phyloP scores from a whole-genome alignment of 1,140 invertebrate species.

The Pogonomyrmex californicus region DNA sequence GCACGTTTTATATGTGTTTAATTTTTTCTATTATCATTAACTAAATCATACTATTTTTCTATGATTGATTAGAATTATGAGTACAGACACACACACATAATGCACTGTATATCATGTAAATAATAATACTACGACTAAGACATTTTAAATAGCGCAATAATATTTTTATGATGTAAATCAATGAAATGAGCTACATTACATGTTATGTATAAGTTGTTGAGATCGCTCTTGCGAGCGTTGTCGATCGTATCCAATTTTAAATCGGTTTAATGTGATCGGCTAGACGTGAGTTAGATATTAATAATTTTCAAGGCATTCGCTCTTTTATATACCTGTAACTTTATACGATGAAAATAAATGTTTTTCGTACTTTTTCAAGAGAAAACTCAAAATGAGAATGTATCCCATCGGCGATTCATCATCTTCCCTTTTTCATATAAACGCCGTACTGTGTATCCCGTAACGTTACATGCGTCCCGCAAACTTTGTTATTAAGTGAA shows the following conservation, averaged over 20 bases:
- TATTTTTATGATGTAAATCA: conserved; percentile 6
- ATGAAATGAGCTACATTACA: neutral
- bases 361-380: conserved; percentile 70
- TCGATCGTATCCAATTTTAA: conserved; percentile 4
- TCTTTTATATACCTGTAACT: conserved; percentile 36
- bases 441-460: conserved; percentile 58
- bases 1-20: neutral
- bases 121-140: conserved; percentile 15
- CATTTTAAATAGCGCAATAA: neutral
- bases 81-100: neutral
- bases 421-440: conserved; percentile 6
- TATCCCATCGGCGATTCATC: conserved; percentile 10
- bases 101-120: conserved; percentile 37
- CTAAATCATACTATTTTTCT: conserved; percentile 22
- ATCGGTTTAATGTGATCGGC: neutral
- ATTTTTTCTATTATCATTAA: conserved; percentile 6
- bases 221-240: neutral
- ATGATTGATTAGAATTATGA: conserved; percentile 24
- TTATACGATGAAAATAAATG: conserved; percentile 65
- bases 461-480: conserved; percentile 60
- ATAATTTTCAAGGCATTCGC: conserved; percentile 23
- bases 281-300: neutral
- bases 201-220: neutral
- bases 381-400: conserved; percentile 16
- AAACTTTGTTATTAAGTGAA: conserved; percentile 80